Base-by-base conservation (phyloP, 2,888 invertebrate species). In the Galerucella calmariensis region DNA sequence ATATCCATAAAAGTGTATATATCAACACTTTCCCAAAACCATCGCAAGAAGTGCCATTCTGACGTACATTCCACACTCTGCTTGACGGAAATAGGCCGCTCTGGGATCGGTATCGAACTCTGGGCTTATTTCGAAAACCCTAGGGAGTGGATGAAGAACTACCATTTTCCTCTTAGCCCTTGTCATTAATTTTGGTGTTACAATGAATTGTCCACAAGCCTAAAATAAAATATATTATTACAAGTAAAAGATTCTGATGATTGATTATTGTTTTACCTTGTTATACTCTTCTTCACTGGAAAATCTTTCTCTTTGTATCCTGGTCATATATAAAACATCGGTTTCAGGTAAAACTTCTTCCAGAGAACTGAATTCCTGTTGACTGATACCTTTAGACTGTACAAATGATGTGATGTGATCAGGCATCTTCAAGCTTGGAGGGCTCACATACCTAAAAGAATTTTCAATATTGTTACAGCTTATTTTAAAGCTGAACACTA, bases 41-140 rank as follows among this genome's bases (percentile, higher is more conserved):
- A 97, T 95, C 1, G 97, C 94, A 20, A 99, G 89, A 2, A 99
- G 89, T 0, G 99, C 98, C 99, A 99, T 99, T 69, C 99, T 92
- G 20, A 99, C 96, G 85, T 96, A 99, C 94, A 99, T 95, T 78
- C 99, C 99, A 85, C 96, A 95, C 87, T 98, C 97, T 0, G 97
- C 98, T 88, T 99, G 99, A 24, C 99, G 91, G 91, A 99, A 99
- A 88, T 99, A 99, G 0, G 98, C 99, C 0, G 99, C 99, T 67
- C 99, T 90, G 0, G 97, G 97, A 88, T 99, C 99, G 0, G 93
- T 93, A 88, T 99, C 99, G 82, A 99, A 95, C 81, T 97, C 96
- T 0, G 95, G 90, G 80, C 97, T 97, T 81, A 99, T 98, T 89
- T 99, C 99, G 84, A 95, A 94, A 0, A 97, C 93, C 61, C 99